A percentile compares a stretch with the other conserved stretches of the same genome.
These are phyloP conservation scores for Chauna torquata DNA, from an alignment of 2,113 vertebrate species.

Conservation along the genomic window DNA sequence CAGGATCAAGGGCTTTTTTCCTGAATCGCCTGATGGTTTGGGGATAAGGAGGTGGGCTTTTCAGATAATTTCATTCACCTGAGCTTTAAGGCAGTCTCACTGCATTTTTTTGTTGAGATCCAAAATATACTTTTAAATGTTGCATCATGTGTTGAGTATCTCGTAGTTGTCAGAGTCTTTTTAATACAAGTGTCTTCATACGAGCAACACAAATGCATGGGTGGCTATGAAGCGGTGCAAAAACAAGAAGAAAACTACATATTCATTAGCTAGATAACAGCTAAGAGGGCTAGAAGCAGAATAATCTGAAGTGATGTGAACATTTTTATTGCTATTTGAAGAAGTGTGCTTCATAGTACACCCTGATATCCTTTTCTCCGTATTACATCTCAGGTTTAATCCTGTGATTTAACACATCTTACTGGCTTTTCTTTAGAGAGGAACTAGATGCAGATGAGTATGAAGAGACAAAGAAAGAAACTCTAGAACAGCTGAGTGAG, in stretches of 20 bases:
- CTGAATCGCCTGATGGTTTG: neutral
- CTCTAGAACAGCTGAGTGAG: slow-evolving; percentile 93
- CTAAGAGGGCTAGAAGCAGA: neutral
- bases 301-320: neutral
- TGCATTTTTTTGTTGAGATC: rapidly evolving
- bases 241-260: neutral
- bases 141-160: neutral
- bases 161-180: neutral
- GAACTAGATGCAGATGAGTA: slow-evolving; percentile 96
- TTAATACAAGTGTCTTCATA: neutral
- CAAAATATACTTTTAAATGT: neutral
- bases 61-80: neutral
- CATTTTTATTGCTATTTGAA: neutral
- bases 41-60: neutral
- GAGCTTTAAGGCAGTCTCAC: neutral
- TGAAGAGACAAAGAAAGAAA: slow-evolving; percentile 97
- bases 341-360: rapidly evolving
- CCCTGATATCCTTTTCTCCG: neutral
- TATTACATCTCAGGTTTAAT: neutral
- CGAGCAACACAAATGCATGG: no score
- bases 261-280: rapidly evolving
- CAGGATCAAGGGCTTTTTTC: neutral
- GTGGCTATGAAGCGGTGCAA: neutral
- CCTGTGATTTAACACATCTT: neutral
- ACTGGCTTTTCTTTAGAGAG: slow-evolving; percentile 77